Evolutionary conservation across 1,140 invertebrate species (phyloP).

Genomic region (Drosophila eugracilis): DNA sequence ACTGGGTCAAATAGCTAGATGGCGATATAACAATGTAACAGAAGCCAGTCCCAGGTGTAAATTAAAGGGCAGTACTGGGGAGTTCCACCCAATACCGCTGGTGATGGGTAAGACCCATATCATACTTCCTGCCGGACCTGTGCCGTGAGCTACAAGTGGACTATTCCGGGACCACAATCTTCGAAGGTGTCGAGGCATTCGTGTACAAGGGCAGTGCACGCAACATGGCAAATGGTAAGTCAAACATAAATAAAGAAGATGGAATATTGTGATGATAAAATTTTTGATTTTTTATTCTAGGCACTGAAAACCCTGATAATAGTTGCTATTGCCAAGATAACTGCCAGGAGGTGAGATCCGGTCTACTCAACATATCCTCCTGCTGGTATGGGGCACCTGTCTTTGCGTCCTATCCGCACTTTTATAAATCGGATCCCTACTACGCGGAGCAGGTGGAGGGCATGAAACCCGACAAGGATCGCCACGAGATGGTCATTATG

Average conservation of each 20-base stretch:
- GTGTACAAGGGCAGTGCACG: constrained; percentile 86
- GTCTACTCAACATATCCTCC: constrained; percentile 57
- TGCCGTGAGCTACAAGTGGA: constrained; percentile 88
- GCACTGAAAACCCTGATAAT: constrained; percentile 55
- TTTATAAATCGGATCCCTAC: constrained; percentile 90
- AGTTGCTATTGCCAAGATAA: constrained; percentile 54
- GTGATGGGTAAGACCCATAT: constrained; percentile 86
- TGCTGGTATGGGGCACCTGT: constrained; percentile 87
- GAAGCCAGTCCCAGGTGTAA: constrained; percentile 87
- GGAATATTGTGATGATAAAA: no score
- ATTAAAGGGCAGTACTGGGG: constrained; percentile 89
- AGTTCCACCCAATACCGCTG: constrained; percentile 89
- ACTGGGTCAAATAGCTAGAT: constrained; percentile 88
- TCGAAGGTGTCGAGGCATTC: constrained; percentile 86
- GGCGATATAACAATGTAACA: constrained; percentile 88
- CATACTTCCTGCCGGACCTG: constrained; percentile 89
- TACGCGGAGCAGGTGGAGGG: constrained; percentile 89
- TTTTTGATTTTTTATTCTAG: constrained; percentile 27
- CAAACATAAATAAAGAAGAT: no score
- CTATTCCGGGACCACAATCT: constrained; percentile 85
- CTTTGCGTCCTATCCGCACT: constrained; percentile 94
- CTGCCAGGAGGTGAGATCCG: constrained; percentile 61
- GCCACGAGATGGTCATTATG: constrained; percentile 89
- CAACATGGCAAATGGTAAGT: constrained; percentile 88
- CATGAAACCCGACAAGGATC: constrained; percentile 88